Conservation (phyloP, 2,888 invertebrate species). For the Boloria selene region DNA sequence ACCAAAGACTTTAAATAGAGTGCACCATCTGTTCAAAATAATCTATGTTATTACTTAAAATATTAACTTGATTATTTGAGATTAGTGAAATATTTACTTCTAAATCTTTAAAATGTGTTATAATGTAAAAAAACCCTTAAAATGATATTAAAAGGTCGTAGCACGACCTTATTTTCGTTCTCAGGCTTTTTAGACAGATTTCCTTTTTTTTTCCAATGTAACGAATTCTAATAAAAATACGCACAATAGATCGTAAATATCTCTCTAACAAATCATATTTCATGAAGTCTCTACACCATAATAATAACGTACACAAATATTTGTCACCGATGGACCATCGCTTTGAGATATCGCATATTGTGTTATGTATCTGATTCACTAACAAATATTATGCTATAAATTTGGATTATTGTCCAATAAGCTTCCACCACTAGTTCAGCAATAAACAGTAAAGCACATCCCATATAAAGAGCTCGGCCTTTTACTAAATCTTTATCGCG, state of each 20-base stretch:
- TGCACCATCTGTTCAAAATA: too few species aligned
- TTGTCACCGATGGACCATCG: conserved; percentile 6
- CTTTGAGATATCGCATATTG: conserved; percentile 1
- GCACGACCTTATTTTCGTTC: too few species aligned
- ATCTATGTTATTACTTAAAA: too few species aligned
- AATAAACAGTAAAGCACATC: conserved; percentile 30
- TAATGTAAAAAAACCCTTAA: too few species aligned
- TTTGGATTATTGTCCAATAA: conserved; percentile 44
- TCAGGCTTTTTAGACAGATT: not conserved
- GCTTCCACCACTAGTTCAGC: conserved; percentile 35
- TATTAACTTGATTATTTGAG: too few species aligned
- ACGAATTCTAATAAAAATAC: not conserved
- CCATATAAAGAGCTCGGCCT: not conserved
- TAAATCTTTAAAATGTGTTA: too few species aligned
- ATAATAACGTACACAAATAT: conserved; percentile 15
- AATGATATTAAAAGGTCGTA: too few species aligned
- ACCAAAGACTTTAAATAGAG: too few species aligned
- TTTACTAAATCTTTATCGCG: not conserved
- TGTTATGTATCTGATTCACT: conserved; percentile 11
- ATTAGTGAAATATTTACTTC: too few species aligned
- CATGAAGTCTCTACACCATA: not conserved
- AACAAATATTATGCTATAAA: conserved; percentile 39
- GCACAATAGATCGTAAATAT: conserved; percentile 1
- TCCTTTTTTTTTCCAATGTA: not conserved
- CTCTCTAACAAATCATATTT: conserved; percentile 11